These are phyloP conservation scores for Rhagophthalmus giganteus DNA, from an alignment of 2,888 invertebrate species.

Conservation along the genomic window DNA sequence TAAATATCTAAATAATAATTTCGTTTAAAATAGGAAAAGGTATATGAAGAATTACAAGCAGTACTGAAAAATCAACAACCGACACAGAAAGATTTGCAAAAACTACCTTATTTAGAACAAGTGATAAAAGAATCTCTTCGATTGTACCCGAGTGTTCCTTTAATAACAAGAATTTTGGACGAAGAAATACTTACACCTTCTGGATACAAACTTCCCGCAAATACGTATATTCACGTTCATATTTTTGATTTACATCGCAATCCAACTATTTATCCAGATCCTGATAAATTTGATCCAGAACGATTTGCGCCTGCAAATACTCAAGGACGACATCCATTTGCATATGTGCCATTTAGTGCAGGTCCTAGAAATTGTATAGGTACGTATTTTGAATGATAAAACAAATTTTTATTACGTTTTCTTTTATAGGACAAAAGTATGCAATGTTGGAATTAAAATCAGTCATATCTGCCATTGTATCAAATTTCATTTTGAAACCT, in stretches of 20 bases:
- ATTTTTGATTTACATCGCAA: conserved; percentile 17
- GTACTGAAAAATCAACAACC: conserved; percentile 48
- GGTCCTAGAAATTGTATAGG: conserved; percentile 8
- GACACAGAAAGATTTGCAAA: conserved; percentile 60
- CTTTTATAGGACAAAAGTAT: conserved; percentile 59
- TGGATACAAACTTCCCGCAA: conserved; percentile 5
- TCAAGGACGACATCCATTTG: conserved; percentile 3
- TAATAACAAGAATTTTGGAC: conserved; percentile 58
- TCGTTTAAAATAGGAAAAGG: conserved; percentile 37
- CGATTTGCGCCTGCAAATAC: conserved; percentile 4
- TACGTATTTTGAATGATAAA: no score
- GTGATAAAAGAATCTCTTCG: conserved; percentile 68
- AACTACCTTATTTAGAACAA: conserved; percentile 66
- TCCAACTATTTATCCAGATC: conserved; percentile 12
- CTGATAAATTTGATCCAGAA: conserved; percentile 19
- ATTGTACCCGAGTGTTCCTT: conserved; percentile 67
- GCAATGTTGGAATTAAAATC: conserved; percentile 67
- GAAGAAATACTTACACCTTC: conserved; percentile 5
- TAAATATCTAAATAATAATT: no score
- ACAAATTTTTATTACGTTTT: not conserved
- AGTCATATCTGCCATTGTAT: conserved; percentile 60
- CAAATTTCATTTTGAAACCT: conserved; percentile 59
- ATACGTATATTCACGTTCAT: not conserved
- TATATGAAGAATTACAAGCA: not conserved
- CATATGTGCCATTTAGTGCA: conserved; percentile 7